Evolutionary conservation across 1,140 invertebrate genomes (phyloP).

Genomic region (Diabrotica virgifera): DNA sequence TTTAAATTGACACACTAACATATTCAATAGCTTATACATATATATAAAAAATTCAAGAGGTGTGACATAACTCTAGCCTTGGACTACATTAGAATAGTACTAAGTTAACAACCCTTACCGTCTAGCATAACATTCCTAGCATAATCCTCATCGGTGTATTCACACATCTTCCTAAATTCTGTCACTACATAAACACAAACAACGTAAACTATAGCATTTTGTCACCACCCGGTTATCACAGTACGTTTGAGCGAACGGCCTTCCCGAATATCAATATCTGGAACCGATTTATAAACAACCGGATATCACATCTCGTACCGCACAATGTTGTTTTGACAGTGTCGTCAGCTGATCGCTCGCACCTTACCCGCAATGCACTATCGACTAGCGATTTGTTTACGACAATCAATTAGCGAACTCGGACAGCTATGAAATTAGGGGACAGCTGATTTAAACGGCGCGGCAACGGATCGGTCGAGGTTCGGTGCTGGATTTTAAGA

Average conservation of each 20-base stretch:
- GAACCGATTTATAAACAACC: too few relatives aligned
- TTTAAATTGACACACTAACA: too few relatives aligned
- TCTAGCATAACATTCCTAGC: conserved; percentile 17
- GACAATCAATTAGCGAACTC: neutral
- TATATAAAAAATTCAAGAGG: too few relatives aligned
- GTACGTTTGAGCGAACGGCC: too few relatives aligned
- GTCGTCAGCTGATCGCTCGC: too few relatives aligned
- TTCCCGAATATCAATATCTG: too few relatives aligned
- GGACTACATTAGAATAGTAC: too few relatives aligned
- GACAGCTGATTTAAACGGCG: neutral
- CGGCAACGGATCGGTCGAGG: neutral
- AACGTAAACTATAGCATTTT: neutral
- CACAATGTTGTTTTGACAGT: too few relatives aligned
- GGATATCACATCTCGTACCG: too few relatives aligned
- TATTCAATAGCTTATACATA: too few relatives aligned
- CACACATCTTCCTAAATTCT: conserved; percentile 11
- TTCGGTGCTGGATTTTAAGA: neutral
- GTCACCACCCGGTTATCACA: neutral
- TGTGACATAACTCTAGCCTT: too few relatives aligned
- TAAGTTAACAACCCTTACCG: neutral
- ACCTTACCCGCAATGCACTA: neutral
- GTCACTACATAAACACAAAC: conserved; percentile 6
- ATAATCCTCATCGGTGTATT: conserved; percentile 13
- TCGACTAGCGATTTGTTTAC: neutral
- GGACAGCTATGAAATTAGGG: neutral